Evolutionary conservation across 2,113 vertebrate species (phyloP).

Genomic region (Erpornis zantholeuca): DNA sequence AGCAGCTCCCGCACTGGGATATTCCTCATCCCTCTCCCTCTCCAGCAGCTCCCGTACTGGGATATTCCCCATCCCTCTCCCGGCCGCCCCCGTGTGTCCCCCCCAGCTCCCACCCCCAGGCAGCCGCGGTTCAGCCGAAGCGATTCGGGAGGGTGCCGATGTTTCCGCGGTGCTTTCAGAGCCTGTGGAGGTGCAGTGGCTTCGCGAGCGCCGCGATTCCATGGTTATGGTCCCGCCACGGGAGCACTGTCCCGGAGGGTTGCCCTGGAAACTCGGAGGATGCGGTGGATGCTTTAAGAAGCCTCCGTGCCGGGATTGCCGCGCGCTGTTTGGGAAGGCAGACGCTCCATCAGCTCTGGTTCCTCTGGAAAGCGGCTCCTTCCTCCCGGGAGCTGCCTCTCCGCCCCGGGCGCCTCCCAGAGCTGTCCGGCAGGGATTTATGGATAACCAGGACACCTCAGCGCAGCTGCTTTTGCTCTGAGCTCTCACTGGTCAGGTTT

Average conservation of each 20-base stretch:
- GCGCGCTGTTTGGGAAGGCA: background rate
- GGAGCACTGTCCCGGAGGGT: background rate
- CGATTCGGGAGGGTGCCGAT: background rate
- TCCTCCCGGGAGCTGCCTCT: background rate
- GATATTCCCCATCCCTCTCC: background rate
- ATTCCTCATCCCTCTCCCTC: background rate
- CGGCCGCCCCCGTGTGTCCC: background rate
- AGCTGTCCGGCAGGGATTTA: background rate
- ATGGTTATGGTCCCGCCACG: too few species aligned
- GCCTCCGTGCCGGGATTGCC: background rate
- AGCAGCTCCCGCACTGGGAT: background rate
- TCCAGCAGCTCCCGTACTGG: background rate
- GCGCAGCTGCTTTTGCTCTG: background rate
- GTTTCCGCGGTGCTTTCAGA: background rate
- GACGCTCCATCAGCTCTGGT: background rate
- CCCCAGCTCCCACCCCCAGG: background rate
- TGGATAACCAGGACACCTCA: background rate
- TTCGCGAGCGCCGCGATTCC: background rate
- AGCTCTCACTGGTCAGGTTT: background rate
- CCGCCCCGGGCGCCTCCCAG: background rate
- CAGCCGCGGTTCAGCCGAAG: background rate
- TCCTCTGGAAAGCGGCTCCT: background rate
- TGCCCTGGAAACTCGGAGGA: background rate
- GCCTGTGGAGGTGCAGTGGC: background rate
- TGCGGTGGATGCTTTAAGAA: background rate